These are phyloP conservation scores for Clytia hemisphaerica DNA, from an alignment of 30 jellyfish, hydroid and myxozoan species.

Conservation along the genomic window DNA sequence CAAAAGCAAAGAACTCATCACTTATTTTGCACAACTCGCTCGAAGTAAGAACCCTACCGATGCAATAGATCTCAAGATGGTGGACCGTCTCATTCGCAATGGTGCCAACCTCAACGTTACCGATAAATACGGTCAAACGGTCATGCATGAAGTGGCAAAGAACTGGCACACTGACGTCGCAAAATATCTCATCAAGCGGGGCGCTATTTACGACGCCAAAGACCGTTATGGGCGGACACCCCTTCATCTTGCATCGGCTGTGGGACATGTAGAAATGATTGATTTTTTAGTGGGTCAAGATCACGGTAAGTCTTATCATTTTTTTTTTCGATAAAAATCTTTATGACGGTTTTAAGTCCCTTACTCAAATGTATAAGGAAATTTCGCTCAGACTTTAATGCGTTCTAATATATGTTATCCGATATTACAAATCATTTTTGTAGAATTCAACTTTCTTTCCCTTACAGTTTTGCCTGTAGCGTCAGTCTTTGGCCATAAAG, in stretches of 20 bases:
- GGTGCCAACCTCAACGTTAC: slow-evolving; percentile 82
- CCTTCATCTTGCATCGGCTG: slow-evolving; percentile 83
- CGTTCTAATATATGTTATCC: no score
- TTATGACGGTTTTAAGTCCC: no score
- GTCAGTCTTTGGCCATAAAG: no score
- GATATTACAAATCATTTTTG: no score
- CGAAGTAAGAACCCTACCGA: slow-evolving; percentile 32
- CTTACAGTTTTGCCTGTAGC: no score
- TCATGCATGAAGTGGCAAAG: slow-evolving; percentile 77
- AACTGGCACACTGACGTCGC: slow-evolving; percentile 80
- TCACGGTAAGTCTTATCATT: no score
- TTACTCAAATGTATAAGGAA: no score
- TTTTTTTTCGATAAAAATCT: no score
- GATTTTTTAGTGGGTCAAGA: slow-evolving; percentile 29
- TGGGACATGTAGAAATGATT: slow-evolving; percentile 70
- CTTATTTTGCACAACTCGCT: slow-evolving; percentile 58
- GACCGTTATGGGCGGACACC: slow-evolving; percentile 84
- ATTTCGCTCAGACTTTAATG: no score
- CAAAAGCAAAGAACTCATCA: slow-evolving; percentile 66
- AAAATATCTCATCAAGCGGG: slow-evolving; percentile 38
- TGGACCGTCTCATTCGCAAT: slow-evolving; percentile 59
- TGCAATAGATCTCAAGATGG: slow-evolving; percentile 49
- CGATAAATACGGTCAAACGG: slow-evolving; percentile 77
- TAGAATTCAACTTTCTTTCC: no score
- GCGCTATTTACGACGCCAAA: slow-evolving; percentile 57